Conservation (phyloP, 2,113 vertebrate genomes). For the Chaenogobius annularis region DNA sequence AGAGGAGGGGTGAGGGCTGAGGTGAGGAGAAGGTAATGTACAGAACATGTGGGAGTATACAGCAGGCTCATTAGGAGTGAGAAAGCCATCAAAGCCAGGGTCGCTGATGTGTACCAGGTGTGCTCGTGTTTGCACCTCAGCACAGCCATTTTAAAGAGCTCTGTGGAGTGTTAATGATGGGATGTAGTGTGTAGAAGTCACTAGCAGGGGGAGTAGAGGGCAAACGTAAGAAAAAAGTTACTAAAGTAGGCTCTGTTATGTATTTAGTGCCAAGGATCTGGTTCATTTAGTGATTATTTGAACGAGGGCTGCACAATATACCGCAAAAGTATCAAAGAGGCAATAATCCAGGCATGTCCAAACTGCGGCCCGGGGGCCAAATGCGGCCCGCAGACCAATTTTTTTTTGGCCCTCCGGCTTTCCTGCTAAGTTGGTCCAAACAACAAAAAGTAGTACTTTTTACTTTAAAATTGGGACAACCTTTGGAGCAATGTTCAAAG, state of each 20-base stretch:
- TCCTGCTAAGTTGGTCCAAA: too few species aligned
- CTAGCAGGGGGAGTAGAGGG: neutral
- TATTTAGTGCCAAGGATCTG: neutral
- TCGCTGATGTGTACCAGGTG: slow-evolving; percentile 41
- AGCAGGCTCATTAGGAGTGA: slow-evolving; percentile 30
- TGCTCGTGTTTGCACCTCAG: slow-evolving; percentile 58
- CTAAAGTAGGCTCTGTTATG: neutral
- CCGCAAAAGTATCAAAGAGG: too few species aligned
- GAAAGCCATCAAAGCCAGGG: slow-evolving; percentile 25
- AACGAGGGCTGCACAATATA: too few species aligned
- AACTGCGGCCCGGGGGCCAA: too few species aligned
- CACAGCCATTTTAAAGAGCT: slow-evolving; percentile 43
- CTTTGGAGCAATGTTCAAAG: too few species aligned
- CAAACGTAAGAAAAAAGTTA: neutral
- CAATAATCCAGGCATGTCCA: too few species aligned
- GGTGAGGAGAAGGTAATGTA: slow-evolving; percentile 31
- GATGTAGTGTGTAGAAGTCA: too few species aligned
- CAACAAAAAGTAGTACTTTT: too few species aligned
- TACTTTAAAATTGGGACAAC: too few species aligned
- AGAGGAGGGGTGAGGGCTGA: neutral
- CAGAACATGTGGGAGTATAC: slow-evolving; percentile 45
- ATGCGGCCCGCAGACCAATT: too few species aligned
- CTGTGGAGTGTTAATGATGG: neutral
- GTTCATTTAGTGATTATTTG: neutral
- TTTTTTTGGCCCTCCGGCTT: too few species aligned